Evolutionary conservation across 2,888 invertebrate species (phyloP), one percentile per base, ranked within the genome.

Genomic region (Scaptodrosophila latifasciaeformis): DNA sequence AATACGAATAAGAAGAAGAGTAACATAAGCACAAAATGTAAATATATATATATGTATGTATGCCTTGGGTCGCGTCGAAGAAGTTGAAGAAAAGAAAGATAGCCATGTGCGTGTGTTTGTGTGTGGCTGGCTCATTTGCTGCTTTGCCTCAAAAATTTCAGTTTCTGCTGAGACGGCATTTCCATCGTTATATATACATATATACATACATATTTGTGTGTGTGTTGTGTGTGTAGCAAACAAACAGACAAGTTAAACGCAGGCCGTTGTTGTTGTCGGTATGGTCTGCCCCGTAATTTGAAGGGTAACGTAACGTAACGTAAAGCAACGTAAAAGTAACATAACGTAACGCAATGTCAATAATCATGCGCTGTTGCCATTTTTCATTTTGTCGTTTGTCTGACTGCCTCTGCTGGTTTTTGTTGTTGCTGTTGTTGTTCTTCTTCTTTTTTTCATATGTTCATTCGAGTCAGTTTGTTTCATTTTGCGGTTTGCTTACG

Each of bases 331-430:
- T n/a, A n/a, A n/a, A n/a, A n/a, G n/a, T n/a, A n/a, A n/a, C n/a
- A n/a, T n/a, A n/a, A 70, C 63, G 76, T 69, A 68, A 72, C 65
- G 76, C 76, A 72, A 72, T 72, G 76, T 72, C 72, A 72, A 72
- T 72, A 76, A 76, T 69, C 76, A 71, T 75, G 76, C 72, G 72
- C 59, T 65, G 72, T 72, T 72, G 72, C 72, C 72, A 54, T 59
- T 53, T 70, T 72, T 72, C 72, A 72, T 63, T 59, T 43, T 53
- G 62, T 42, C 51, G 58, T 42, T 61, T n/a, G n/a, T n/a, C 27
- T 35, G 47, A n/a, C 13, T 52, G 43, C 37, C 50, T 44, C 15
- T 45, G 34, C 2, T 65, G 60, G n/a, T n/a, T n/a, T n/a, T 37
- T 63, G 62, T 48, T 57, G 62, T 42, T 48, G 62, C 21, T 45